These are phyloP conservation scores for Ectemnius cavifrons DNA, from an alignment of 2,888 invertebrate genomes.

Conservation along the genomic window DNA sequence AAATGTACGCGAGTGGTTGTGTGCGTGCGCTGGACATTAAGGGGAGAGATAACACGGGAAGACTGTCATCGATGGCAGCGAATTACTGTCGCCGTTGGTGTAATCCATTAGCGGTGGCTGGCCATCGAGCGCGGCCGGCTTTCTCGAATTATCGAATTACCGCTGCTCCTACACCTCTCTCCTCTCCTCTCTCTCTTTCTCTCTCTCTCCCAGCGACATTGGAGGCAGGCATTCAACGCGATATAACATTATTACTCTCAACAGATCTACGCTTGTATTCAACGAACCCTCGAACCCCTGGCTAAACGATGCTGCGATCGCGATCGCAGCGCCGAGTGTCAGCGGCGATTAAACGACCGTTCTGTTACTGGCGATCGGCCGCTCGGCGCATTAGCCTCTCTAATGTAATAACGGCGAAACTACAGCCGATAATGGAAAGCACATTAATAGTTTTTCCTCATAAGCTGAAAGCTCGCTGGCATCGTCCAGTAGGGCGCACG, in stretches of 20 bases:
- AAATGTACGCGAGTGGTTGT: no score
- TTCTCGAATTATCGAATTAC: constrained; percentile 55
- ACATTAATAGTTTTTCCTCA: no score
- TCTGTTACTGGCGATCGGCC: constrained; percentile 28
- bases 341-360: constrained; percentile 41
- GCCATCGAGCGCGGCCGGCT: constrained; percentile 33
- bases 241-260: constrained; percentile 54
- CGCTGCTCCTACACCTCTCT: neutral
- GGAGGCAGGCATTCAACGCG: constrained; percentile 28
- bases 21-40: no score
- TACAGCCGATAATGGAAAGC: neutral
- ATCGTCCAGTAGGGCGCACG: no score
- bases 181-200: no score
- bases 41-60: no score
- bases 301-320: constrained; percentile 18
- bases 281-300: no score
- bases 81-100: constrained; percentile 41
- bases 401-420: constrained; percentile 31
- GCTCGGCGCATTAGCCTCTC: constrained; percentile 33
- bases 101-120: constrained; percentile 57
- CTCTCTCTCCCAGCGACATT: no score
- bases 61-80: constrained; percentile 7
- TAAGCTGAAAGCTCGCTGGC: no score
- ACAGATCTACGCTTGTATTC: constrained; percentile 15
- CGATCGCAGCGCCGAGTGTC: constrained; percentile 25